Base-by-base conservation (phyloP, 2,797 vertebrate genomes). In the Falco naumanni region DNA sequence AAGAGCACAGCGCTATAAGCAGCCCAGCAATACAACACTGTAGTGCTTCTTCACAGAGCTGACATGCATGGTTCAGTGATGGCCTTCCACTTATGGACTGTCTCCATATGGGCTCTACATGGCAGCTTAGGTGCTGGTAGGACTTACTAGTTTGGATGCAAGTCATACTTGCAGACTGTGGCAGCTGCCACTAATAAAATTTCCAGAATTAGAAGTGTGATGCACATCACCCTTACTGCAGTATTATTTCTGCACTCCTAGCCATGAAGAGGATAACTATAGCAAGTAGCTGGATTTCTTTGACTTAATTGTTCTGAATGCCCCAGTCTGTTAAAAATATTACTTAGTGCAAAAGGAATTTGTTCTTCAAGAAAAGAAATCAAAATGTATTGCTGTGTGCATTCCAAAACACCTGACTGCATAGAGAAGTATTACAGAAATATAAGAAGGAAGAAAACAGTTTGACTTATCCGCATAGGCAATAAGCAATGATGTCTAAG, bases 151-250 rank as follows among this genome's bases (percentile, higher is more conserved):
- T 10, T 48, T 64, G 53, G 54, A n/a, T 3, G 1, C 16, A 51
- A 71, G n/a, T 34, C 0, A 0, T 54, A 9, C 34, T 47, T 31
- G 33, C 9, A 39, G 48, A 77, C 16, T 1, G 1, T 41, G 15
- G 37, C 39, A 63, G 13, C 48, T 91, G 66, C 34, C 19, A 54
- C n/a, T 41, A 24, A 17, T 26, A 47, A 29, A 39, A 82, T 77
- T 41, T 48, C 21, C 68, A 48, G 24, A 79, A 47, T 56, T 22
- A 59, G 39, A 65, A n/a, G 13, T 61, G 59, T 71, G 74, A 39
- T 39, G 10, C 41, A 33, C 15, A 51, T 71, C 50, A 65, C 41
- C 10, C 50, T 61, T 34, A 69, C 28, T 82, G 47, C 66, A 65
- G 20, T 65, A 65, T 87, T 81, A 51, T 61, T 94, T 84, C 70